phyloP scores from a whole-genome alignment of 2,888 invertebrate genomes.

The Tenthredo notha region DNA sequence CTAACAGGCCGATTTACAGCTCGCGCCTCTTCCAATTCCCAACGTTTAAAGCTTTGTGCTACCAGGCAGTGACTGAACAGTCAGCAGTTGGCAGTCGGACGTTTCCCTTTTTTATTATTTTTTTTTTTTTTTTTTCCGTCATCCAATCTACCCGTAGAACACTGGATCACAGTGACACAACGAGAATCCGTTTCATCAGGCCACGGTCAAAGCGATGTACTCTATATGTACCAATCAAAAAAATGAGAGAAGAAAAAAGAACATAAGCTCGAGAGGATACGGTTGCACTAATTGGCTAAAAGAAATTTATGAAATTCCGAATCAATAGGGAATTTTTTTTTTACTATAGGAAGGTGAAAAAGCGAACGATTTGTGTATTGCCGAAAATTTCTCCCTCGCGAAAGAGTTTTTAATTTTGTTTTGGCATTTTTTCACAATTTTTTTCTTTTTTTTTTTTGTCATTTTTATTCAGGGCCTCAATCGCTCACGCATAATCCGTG shows the following conservation, averaged over 20 bases:
- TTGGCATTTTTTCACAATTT: not conserved
- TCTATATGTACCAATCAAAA: not conserved
- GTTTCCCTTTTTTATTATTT: slow-evolving; percentile 24
- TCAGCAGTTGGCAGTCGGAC: slow-evolving; percentile 28
- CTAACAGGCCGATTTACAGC: slow-evolving; percentile 52
- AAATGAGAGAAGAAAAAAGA: not conserved
- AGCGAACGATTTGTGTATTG: not conserved
- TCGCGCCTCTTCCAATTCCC: slow-evolving; percentile 48
- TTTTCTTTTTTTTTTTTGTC: not conserved
- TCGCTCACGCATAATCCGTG: not conserved
- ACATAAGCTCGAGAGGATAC: not conserved
- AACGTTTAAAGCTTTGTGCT: slow-evolving; percentile 46
- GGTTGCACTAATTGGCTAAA: not conserved
- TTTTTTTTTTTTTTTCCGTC: slow-evolving; percentile 7
- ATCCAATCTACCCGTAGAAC: slow-evolving; percentile 27
- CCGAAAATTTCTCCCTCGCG: not conserved
- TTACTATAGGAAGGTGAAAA: not conserved
- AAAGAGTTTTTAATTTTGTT: not conserved
- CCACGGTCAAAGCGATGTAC: not conserved
- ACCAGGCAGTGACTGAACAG: slow-evolving; percentile 37
- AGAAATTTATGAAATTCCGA: not conserved
- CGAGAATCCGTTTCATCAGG: slow-evolving; percentile 23
- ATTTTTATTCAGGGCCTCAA: not conserved
- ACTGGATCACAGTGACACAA: slow-evolving; percentile 13
- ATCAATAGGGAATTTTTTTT: not conserved